These are phyloP conservation scores for Girardinichthys multiradiatus DNA, from an alignment of 2,113 vertebrate species.

Conservation along the genomic window DNA sequence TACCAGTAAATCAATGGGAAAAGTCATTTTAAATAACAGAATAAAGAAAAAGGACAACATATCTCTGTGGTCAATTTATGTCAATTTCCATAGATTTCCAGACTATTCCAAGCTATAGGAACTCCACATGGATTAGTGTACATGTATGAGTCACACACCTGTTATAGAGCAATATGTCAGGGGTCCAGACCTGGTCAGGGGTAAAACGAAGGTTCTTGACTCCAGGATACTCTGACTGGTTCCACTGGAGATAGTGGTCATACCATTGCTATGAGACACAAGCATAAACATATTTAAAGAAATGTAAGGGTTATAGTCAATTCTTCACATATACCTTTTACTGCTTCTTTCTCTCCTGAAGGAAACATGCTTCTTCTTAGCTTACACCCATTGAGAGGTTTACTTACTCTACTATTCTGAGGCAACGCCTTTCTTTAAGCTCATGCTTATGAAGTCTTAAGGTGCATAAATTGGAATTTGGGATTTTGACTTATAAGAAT, in stretches of 20 bases:
- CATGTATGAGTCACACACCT: conserved; percentile 65
- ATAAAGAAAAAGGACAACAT: no score
- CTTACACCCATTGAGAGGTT: no score
- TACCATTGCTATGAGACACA: conserved; percentile 79
- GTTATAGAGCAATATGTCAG: conserved; percentile 84
- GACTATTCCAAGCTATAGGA: neutral
- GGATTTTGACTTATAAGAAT: conserved; percentile 6
- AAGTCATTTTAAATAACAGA: neutral
- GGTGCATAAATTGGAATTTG: conserved; percentile 1
- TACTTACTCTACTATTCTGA: neutral
- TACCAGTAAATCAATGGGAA: neutral
- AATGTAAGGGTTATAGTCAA: neutral
- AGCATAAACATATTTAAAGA: neutral
- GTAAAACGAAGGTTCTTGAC: conserved; percentile 84
- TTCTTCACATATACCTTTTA: no score
- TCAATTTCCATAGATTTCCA: no score
- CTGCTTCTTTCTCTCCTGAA: no score
- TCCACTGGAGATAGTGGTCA: conserved; percentile 85
- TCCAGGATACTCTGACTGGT: conserved; percentile 83
- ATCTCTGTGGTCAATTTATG: no score
- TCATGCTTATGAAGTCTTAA: neutral
- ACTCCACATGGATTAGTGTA: neutral
- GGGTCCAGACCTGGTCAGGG: conserved; percentile 83
- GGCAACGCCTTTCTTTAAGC: neutral
- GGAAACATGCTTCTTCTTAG: no score